Percentiles rank a stretch among this genome's conserved stretches.
phyloP scores from a whole-genome alignment of 2,113 vertebrate species.

The Apeltes quadracus region DNA sequence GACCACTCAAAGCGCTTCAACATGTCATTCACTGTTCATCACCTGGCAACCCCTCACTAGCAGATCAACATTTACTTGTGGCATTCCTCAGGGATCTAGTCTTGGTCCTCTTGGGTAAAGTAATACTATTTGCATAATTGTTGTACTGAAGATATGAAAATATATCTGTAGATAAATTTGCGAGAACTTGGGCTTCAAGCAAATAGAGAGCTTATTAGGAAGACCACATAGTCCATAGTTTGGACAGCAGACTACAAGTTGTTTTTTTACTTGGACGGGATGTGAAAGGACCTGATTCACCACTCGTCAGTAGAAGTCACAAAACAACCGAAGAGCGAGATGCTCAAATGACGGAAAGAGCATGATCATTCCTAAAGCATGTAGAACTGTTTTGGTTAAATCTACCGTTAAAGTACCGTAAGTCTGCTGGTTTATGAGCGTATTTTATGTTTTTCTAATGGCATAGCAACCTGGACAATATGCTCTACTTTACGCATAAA shows the following conservation, averaged over 20 bases:
- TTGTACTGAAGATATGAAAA: not conserved
- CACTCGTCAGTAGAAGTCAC: not conserved
- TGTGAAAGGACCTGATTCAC: not conserved
- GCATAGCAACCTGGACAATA: slow-evolving; percentile 28
- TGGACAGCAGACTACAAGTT: not conserved
- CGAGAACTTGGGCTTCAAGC: not conserved
- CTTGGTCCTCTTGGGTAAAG: not conserved
- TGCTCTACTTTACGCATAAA: slow-evolving; percentile 23
- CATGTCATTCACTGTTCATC: too few species aligned
- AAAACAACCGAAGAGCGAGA: not conserved
- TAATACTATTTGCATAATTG: not conserved
- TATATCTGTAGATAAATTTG: not conserved
- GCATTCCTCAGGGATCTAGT: slow-evolving; percentile 21
- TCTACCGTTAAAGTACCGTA: too few species aligned
- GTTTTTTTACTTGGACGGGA: not conserved
- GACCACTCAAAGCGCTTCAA: too few species aligned
- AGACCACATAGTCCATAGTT: not conserved
- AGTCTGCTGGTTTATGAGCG: not conserved
- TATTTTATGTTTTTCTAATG: not conserved
- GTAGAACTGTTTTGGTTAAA: not conserved
- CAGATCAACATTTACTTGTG: not conserved
- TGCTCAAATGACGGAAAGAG: not conserved
- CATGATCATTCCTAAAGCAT: not conserved
- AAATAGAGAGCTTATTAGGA: not conserved
- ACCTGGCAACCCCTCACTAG: not conserved